A percentile compares a stretch with the other conserved stretches of the same genome.
phyloP scores from a whole-genome alignment of 2,888 invertebrate genomes.

The Nyleta sp. region DNA sequence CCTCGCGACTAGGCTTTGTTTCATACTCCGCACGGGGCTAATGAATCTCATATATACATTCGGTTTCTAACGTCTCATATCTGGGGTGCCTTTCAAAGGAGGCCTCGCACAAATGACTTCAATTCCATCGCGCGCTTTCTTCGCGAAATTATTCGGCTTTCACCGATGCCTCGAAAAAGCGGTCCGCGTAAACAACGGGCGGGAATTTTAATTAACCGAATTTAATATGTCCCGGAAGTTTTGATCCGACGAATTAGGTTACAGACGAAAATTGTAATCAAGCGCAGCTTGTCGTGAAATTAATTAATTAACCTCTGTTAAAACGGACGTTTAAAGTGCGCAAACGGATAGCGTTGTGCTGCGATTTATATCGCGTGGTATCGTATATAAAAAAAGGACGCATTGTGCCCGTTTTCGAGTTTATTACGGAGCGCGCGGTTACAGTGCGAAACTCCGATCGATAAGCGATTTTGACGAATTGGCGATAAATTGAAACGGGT shows the following conservation, averaged over 20 bases:
- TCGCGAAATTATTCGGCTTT: conserved; percentile 9
- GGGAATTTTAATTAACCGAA: conserved; percentile 1
- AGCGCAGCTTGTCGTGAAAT: conserved; percentile 2
- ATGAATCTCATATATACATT: conserved; percentile 53
- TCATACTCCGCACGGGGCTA: conserved; percentile 33
- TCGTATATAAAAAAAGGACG: conserved; percentile 4
- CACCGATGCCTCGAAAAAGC: background rate
- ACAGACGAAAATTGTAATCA: background rate
- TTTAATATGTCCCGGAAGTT: background rate
- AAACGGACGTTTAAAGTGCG: conserved; percentile 7
- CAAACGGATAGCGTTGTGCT: background rate
- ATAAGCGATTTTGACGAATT: conserved; percentile 43
- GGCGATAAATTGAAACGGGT: conserved; percentile 45
- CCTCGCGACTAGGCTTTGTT: conserved; percentile 39
- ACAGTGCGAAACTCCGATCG: conserved; percentile 20
- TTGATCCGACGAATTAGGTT: background rate
- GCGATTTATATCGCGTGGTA: conserved; percentile 7
- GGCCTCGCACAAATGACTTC: conserved; percentile 28
- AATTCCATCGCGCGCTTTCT: conserved; percentile 10
- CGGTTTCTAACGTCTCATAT: conserved; percentile 24
- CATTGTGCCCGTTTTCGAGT: conserved; percentile 18
- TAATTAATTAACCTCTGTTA: conserved; percentile 12
- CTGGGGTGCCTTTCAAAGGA: conserved; percentile 23
- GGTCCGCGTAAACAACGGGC: too few species aligned
- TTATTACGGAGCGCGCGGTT: conserved; percentile 18